Base-by-base conservation (phyloP, 2,113 vertebrate genomes). In the Solea senegalensis region DNA sequence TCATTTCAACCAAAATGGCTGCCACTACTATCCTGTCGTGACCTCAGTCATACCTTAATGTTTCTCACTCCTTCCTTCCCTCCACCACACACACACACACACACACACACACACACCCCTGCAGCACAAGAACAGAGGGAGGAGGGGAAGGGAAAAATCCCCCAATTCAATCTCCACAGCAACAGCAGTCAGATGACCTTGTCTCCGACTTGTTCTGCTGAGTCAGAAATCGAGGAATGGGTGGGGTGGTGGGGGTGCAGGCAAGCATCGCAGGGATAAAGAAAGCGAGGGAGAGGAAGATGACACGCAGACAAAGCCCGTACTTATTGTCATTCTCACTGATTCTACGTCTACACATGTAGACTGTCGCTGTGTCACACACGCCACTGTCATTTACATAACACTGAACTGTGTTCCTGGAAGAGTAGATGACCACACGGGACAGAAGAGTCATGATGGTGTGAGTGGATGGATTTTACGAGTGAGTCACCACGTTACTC, bases 101-200 rank as follows among this genome's bases (percentile, higher is more conserved):
- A 34, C 34, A 21, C 34, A 13, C 34, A 8, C 39, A 15, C n/a
- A 12, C 53, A 44, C 39, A 7, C 55, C 57, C 79, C 77, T 81
- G 72, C 84, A 65, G 82, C 76, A 83, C 74, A 83, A 72, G 69
- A 53, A 88, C 72, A 63, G 39, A 39, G 34, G 28, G 3, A 16
- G 3, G 54, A 1, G 39, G 14, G 15, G 50, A 65, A 61, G 41
- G 75, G 60, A 73, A 83, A 89, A 76, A 68, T 73, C 78, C 68
- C 87, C 80, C 65, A 86, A 80, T 76, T 91, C 68, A 65, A 80
- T 93, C 86, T 91, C 90, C 88, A 91, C 66, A 65, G 91, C 87
- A 93, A 92, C 91, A 87, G 85, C 71, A 88, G 87, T 90, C 90
- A 88, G 89, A 89, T 92, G 94, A 94, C 93, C 92, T 93, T 92